These are phyloP conservation scores for Proisotoma minuta DNA, from an alignment of 2,888 invertebrate genomes.

Conservation along the genomic window DNA sequence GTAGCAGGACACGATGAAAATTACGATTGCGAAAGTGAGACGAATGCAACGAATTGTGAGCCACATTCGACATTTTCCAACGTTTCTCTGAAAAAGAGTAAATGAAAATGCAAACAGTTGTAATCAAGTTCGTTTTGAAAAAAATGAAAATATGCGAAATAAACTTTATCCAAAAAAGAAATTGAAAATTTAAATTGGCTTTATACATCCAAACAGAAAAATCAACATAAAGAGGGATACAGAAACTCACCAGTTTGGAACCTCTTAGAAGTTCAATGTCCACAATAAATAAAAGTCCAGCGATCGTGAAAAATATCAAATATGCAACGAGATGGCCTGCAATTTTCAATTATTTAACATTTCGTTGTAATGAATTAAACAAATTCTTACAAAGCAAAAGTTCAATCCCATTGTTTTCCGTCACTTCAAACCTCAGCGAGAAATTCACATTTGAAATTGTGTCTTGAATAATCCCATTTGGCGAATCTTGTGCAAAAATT, in stretches of 20 bases:
- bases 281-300: background rate
- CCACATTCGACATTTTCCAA: constrained; percentile 1
- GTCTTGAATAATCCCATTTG: background rate
- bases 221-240: no score
- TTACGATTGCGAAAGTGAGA: background rate
- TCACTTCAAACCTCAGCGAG: no score
- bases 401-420: background rate
- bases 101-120: background rate
- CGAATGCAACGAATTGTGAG: background rate
- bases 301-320: background rate
- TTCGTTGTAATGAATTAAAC: background rate
- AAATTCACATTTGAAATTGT: background rate
- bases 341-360: background rate
- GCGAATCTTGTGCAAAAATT: background rate
- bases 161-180: no score
- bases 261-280: background rate
- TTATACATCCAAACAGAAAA: no score
- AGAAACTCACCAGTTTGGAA: background rate
- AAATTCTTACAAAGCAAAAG: background rate
- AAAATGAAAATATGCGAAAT: background rate
- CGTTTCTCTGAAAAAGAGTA: background rate
- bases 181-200: no score
- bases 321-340: background rate
- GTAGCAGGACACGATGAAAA: background rate
- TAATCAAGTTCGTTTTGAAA: background rate